A percentile compares a stretch with the other conserved stretches of the same genome.
phyloP scores from a whole-genome alignment of 1,140 invertebrate genomes.

The Gonioctena quinquepunctata region DNA sequence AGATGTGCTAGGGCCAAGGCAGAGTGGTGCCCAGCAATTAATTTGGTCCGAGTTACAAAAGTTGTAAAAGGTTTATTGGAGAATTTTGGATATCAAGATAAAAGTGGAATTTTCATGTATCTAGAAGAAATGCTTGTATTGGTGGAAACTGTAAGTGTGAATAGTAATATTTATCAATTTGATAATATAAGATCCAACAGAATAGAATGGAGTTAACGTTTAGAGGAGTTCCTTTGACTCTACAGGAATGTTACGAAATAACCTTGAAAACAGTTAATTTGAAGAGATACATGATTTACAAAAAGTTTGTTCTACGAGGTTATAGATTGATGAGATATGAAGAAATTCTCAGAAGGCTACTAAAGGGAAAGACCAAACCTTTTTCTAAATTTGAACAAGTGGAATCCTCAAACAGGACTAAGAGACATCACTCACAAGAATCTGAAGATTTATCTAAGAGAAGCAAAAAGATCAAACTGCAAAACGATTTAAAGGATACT shows the following conservation, averaged over 20 bases:
- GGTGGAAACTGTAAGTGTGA: conserved; percentile 47
- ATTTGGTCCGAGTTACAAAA: conserved; percentile 36
- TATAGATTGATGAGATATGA: conserved; percentile 34
- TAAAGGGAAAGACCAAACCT: neutral
- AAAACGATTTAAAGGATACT: neutral
- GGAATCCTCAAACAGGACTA: neutral
- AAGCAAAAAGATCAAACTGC: neutral
- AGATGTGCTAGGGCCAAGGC: conserved; percentile 35
- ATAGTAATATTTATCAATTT: neutral
- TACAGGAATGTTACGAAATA: conserved; percentile 46
- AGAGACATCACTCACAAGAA: neutral
- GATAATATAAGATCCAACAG: conserved; percentile 34
- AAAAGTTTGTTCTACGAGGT: conserved; percentile 45
- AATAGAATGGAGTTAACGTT: conserved; percentile 47
- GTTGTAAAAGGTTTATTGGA: conserved; percentile 30
- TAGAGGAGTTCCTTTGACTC: conserved; percentile 39
- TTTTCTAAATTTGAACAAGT: no score
- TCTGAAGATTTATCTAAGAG: neutral
- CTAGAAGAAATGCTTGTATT: conserved; percentile 53
- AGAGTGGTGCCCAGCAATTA: conserved; percentile 32
- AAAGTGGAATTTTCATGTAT: conserved; percentile 38
- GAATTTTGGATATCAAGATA: conserved; percentile 42
- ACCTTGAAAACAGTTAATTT: conserved; percentile 34
- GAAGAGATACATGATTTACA: conserved; percentile 42
- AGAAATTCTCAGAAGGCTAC: conserved; percentile 10